These are phyloP conservation scores for Antheraea pernyi DNA, from an alignment of 1,140 invertebrate species.

Conservation along the genomic window DNA sequence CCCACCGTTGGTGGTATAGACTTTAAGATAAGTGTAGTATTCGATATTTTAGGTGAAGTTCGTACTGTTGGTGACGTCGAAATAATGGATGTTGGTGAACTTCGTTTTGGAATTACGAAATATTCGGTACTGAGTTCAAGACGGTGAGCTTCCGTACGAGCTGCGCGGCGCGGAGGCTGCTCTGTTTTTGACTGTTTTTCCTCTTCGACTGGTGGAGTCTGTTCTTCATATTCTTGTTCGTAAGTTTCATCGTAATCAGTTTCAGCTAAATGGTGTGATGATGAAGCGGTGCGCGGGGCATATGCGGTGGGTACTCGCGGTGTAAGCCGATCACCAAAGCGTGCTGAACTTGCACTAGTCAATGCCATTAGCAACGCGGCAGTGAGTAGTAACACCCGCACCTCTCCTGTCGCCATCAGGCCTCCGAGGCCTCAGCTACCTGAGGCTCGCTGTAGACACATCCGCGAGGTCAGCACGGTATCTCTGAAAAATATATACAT, in stretches of 20 bases:
- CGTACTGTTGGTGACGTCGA: conserved; percentile 37
- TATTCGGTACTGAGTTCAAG: conserved; percentile 89
- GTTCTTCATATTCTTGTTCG: conserved; percentile 53
- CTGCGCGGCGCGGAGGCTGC: conserved; percentile 54
- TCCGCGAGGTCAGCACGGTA: conserved; percentile 38
- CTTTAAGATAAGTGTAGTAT: conserved; percentile 45
- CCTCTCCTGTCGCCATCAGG: conserved; percentile 52
- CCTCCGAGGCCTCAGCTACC: conserved; percentile 58
- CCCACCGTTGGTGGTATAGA: conserved; percentile 41
- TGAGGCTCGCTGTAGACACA: conserved; percentile 47
- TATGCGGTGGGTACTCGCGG: conserved; percentile 68
- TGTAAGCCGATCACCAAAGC: conserved; percentile 73
- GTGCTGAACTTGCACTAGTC: conserved; percentile 46
- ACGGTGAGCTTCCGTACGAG: conserved; percentile 79
- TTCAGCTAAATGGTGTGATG: conserved; percentile 41
- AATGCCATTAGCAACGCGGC: conserved; percentile 44
- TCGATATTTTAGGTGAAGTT: conserved; percentile 40
- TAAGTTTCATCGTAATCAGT: conserved; percentile 52
- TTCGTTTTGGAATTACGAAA: conserved; percentile 82
- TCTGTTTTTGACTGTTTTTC: conserved; percentile 44
- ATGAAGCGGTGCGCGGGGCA: conserved; percentile 52
- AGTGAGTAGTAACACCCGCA: conserved; percentile 45
- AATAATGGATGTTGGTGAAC: conserved; percentile 43
- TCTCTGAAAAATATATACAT: conserved; percentile 51
- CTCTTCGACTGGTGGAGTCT: conserved; percentile 37